Percentiles rank a stretch among this genome's conserved stretches.
Conservation (phyloP, 2,797 vertebrate genomes). For the Tadarida brasiliensis region DNA sequence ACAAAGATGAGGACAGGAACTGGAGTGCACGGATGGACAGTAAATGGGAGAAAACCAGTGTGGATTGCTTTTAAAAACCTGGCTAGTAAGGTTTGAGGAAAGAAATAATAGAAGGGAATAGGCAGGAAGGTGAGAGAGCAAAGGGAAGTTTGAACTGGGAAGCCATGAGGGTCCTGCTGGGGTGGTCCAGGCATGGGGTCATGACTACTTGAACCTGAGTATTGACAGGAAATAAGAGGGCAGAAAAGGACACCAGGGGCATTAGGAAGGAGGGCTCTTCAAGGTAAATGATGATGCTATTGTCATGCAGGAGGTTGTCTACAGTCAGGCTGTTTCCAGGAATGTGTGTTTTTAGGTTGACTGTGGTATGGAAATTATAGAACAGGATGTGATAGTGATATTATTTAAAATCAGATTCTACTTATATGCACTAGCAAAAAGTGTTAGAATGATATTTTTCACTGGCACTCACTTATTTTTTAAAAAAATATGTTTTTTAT, state of each 20-base stretch:
- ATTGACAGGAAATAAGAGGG: background rate
- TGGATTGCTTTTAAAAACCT: background rate
- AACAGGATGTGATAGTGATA: background rate
- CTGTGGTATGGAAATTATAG: background rate
- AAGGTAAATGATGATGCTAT: background rate
- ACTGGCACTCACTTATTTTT: background rate
- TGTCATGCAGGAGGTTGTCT: background rate
- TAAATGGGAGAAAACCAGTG: background rate
- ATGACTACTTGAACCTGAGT: background rate
- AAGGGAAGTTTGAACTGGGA: background rate
- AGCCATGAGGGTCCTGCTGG: background rate
- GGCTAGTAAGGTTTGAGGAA: background rate
- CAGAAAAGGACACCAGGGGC: background rate
- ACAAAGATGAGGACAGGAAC: background rate
- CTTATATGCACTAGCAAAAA: conserved; percentile 22
- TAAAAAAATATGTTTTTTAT: background rate
- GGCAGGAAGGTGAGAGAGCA: background rate
- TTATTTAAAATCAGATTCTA: conserved; percentile 54
- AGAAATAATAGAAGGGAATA: background rate
- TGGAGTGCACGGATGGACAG: background rate
- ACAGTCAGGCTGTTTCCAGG: background rate
- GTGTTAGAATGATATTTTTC: conserved; percentile 23
- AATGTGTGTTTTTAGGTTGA: background rate
- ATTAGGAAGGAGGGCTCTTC: background rate
- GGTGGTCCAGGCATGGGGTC: background rate